Percentiles rank a stretch among this genome's conserved stretches.
phyloP scores from a whole-genome alignment of 2,113 vertebrate species.

The Laterallus jamaicensis region DNA sequence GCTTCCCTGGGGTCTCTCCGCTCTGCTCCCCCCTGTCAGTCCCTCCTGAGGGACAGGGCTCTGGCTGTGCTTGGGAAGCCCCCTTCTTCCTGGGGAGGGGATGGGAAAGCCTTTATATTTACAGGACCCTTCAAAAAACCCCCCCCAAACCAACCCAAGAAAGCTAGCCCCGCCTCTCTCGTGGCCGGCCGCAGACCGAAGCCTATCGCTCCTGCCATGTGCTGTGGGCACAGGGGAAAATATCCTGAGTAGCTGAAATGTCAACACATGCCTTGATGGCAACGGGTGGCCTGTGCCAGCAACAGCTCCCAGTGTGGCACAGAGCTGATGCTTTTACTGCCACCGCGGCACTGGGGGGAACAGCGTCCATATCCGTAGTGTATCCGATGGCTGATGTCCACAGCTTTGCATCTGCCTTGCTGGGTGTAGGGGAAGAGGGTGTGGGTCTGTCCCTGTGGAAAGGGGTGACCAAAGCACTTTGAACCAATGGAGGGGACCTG shows the following conservation, averaged over 20 bases:
- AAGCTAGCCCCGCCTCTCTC: fast-evolving
- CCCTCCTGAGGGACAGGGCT: fast-evolving
- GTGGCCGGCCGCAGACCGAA: background rate
- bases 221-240: background rate
- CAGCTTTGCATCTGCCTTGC: background rate
- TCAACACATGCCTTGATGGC: fast-evolving
- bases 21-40: background rate
- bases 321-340: background rate
- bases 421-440: fast-evolving
- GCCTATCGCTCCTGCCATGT: fast-evolving
- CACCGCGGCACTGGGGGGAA: too few relatives aligned
- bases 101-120: background rate
- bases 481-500: background rate
- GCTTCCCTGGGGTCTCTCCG: background rate
- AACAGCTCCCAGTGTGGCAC: background rate
- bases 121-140: fast-evolving
- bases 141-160: background rate
- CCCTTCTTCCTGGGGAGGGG: fast-evolving
- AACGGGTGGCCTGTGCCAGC: background rate
- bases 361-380: too few relatives aligned
- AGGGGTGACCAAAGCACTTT: fast-evolving
- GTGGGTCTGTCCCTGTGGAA: fast-evolving
- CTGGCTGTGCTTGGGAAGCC: background rate
- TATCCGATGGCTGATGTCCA: too few relatives aligned
- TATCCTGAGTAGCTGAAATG: background rate